Conservation (phyloP, 2,888 invertebrate genomes). For the Diloba caeruleocephala region DNA sequence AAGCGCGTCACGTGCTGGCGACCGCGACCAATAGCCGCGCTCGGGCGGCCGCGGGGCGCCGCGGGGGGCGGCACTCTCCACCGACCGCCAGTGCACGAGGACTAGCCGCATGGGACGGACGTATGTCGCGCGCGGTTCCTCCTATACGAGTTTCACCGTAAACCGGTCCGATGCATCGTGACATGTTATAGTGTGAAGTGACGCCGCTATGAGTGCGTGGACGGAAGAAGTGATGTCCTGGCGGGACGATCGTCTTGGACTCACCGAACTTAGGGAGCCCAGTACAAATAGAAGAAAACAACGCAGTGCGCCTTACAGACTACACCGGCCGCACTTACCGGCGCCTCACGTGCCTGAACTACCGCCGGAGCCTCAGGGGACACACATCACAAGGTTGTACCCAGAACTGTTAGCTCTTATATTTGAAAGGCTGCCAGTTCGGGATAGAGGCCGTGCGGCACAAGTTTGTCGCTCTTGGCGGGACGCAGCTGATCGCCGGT, state of each 20-base stretch:
- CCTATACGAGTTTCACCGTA: conserved; percentile 75
- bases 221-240: conserved; percentile 86
- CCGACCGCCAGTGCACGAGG: conserved; percentile 79
- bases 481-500: conserved; percentile 97
- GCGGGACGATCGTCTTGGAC: conserved; percentile 83
- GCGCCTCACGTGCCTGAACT: conserved; percentile 81
- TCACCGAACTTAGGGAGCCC: conserved; percentile 79
- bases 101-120: conserved; percentile 68
- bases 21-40: conserved; percentile 84
- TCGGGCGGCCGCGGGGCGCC: conserved; percentile 74
- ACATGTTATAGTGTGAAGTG: conserved; percentile 83
- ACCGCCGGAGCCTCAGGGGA: conserved; percentile 88
- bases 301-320: conserved; percentile 90
- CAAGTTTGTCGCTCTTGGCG: conserved; percentile 97
- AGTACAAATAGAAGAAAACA: conserved; percentile 86
- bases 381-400: conserved; percentile 96
- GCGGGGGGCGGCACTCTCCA: conserved; percentile 60
- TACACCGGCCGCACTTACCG: conserved; percentile 91
- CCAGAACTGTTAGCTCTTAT: conserved; percentile 98
- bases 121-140: conserved; percentile 58
- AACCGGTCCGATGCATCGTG: conserved; percentile 83
- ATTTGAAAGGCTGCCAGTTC: conserved; percentile 96
- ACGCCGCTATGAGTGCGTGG: conserved; percentile 83
- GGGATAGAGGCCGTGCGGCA: conserved; percentile 96
- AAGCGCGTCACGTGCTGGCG: conserved; percentile 91